A percentile compares a stretch with the other conserved stretches of the same genome.
Conservation (phyloP, 1,140 invertebrate species). For the Rhizoglyphus robini region DNA sequence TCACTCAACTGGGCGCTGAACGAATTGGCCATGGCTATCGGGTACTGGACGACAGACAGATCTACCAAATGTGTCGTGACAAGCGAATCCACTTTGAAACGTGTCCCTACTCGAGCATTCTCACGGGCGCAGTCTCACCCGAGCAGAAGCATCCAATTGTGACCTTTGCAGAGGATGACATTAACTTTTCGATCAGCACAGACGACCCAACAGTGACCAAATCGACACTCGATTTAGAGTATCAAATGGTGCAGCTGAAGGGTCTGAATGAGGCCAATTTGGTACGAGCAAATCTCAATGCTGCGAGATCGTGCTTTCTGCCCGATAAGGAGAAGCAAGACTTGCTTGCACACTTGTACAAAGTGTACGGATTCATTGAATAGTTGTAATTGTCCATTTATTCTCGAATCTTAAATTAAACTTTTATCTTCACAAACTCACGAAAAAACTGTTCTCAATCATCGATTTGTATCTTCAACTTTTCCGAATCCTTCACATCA, state of each 20-base stretch:
- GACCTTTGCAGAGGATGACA: conserved; percentile 42
- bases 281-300: conserved; percentile 40
- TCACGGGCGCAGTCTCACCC: conserved; percentile 40
- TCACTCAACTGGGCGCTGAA: conserved; percentile 41
- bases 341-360: conserved; percentile 32
- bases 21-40: conserved; percentile 49
- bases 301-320: conserved; percentile 38
- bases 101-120: conserved; percentile 44
- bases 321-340: conserved; percentile 37
- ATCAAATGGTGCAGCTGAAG: conserved; percentile 35
- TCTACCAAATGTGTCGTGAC: conserved; percentile 36
- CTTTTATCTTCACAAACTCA: too few species aligned
- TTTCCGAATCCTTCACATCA: too few species aligned
- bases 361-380: conserved; percentile 27
- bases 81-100: conserved; percentile 40
- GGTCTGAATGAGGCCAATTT: conserved; percentile 40
- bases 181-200: conserved; percentile 46
- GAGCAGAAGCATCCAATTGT: conserved; percentile 33
- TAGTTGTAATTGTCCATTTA: too few species aligned
- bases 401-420: too few species aligned
- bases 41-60: conserved; percentile 36
- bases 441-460: too few species aligned
- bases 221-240: conserved; percentile 40
- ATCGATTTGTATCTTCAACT: too few species aligned
- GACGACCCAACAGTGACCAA: conserved; percentile 46